A percentile compares a stretch with the other conserved stretches of the same genome.
Evolutionary conservation across 2,888 invertebrate genomes (phyloP).

Genomic region (Tachystola acroxantha): DNA sequence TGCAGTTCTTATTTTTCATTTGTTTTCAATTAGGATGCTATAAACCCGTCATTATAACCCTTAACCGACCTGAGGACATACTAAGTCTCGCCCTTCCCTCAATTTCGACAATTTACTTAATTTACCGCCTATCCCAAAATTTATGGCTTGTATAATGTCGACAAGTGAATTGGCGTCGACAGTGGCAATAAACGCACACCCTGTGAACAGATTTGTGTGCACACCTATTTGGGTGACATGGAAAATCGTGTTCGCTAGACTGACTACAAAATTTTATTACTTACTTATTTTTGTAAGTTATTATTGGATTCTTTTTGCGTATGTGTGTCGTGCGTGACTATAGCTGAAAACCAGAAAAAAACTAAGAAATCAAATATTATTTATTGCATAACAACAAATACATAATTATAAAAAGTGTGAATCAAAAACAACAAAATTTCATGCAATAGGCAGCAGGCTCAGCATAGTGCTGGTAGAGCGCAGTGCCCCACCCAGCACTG

Average conservation of each 20-base stretch:
- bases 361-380: no score
- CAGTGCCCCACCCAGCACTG: no score
- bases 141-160: conserved; percentile 35
- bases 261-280: conserved; percentile 31
- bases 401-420: no score
- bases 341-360: no score
- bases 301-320: not conserved
- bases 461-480: no score
- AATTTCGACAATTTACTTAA: conserved; percentile 36
- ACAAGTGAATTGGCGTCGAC: conserved; percentile 46
- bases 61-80: conserved; percentile 25
- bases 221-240: conserved; percentile 55
- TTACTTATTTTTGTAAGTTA: conserved; percentile 11
- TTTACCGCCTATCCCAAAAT: conserved; percentile 15
- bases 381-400: no score
- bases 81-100: conserved; percentile 39
- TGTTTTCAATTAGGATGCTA: conserved; percentile 33
- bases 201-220: conserved; percentile 53
- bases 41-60: conserved; percentile 33
- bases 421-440: no score
- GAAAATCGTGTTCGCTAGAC: conserved; percentile 40
- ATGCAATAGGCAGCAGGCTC: no score
- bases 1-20: no score
- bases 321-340: not conserved
- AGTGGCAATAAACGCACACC: conserved; percentile 29